Base-by-base conservation (phyloP, 2,888 invertebrate species). In the Palloptera scutellata region DNA sequence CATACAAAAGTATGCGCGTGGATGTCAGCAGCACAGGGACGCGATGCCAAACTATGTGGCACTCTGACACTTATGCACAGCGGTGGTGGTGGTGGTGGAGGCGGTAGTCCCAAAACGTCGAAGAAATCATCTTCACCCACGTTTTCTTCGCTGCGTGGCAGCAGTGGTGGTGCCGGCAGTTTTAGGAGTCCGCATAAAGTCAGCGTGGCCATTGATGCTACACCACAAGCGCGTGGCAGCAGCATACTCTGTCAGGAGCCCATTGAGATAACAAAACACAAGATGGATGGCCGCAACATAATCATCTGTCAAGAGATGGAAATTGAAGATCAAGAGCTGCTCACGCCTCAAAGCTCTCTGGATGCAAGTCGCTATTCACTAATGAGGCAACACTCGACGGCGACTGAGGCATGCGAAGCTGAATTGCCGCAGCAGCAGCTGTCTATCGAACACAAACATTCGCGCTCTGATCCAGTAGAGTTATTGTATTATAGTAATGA, bases 1-100 rank as follows among this genome's bases (percentile, higher is more conserved):
- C 92, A 94, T 79, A 91, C 93, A 13, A 94, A 94, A 87, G 94
- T 95, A 1, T 88, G 91, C 71, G 93, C 94, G 75, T 94, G 95
- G 95, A 94, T 95, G 75, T 89, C 92, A 0, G 91, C 92, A 72
- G 92, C 93, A 82, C 90, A 92, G 45, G 90, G 91, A 74, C 69
- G 67, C 8, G 65, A 55, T 2, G 69, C 45, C 0, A 62, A 63
- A n/a, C 55, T 41, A 5, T 61, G 51, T 12, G 6, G 42, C 20
- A 51, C 55, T 40, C 53, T 74, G 40, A 74, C 72, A 15, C 60
- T 69, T 41, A 42, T 66, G 4, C 30, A 20, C 13, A 58, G 12
- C 15, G 20, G 92, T 1, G 91, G 91, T 73, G 92, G 92, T 83
- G 90, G 92, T 51, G 90, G 91, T 75, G 88, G 90, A 1, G 64